Evolutionary conservation across 2,888 invertebrate species (phyloP), one percentile per base, ranked within the genome.

Genomic region (Oscheius sp.): DNA sequence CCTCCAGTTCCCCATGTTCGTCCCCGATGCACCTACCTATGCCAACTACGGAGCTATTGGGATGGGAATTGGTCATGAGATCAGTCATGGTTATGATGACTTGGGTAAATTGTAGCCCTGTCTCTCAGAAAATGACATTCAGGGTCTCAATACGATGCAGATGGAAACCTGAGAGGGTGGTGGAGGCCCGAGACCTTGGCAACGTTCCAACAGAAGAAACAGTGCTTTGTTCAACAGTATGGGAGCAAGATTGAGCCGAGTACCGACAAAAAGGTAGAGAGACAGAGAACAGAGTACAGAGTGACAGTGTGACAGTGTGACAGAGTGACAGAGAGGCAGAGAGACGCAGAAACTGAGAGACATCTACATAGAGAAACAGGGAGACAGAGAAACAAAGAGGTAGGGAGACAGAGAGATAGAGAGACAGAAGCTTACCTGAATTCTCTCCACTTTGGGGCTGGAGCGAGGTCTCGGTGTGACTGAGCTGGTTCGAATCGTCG

Each of bases 81-180:
- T 87, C 32, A 88, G 86, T 10, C 87, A 87, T 72, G 86, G 86
- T 13, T 87, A 83, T 60, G 87, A 87, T 74, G 86, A 87, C 78
- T 60, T 85, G 33, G 86, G 85, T 81, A 37, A 51, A 0, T 42
- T 42, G 11, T 59, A 33, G 58, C 21, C 5, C 29, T 1, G 29
- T 62, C 13, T 7, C 42, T 21, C 21, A 10, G 2, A 7, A 35
- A 2, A 35, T n/a, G 35, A 29, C 47, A 9, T 78, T 35, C 47
- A 84, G 85, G 87, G 13, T 78, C 86, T 13, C 84, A 86, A 72
- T 87, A 84, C 75, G 86, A 86, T 70, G 84, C 80, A 3, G 73
- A 78, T 33, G 87, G 87, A 10, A 84, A 82, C 59, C 74, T 86
- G 50, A 79, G 82, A 33, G 77, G 80, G 7, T 87, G 87, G 87